Evolutionary conservation across 2,888 invertebrate genomes (phyloP).

Genomic region (Apocheima hispidaria): DNA sequence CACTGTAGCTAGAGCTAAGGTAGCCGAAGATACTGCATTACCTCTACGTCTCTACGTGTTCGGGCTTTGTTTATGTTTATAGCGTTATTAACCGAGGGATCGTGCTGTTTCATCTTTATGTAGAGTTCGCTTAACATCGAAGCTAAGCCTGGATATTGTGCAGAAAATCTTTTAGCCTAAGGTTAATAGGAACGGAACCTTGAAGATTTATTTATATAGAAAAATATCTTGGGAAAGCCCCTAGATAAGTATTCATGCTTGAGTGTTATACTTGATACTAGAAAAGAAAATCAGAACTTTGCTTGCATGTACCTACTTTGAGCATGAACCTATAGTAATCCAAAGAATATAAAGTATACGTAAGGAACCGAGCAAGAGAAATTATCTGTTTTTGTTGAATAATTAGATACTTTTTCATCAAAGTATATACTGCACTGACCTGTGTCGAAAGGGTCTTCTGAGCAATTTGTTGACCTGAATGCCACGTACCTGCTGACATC

Average conservation of each 20-base stretch:
- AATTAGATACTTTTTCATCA: background rate
- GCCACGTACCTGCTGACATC: slow-evolving; percentile 22
- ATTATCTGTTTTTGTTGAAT: background rate
- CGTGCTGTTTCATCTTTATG: slow-evolving; percentile 38
- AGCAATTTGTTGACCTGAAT: slow-evolving; percentile 13
- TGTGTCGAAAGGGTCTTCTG: slow-evolving; percentile 1
- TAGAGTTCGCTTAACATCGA: slow-evolving; percentile 4
- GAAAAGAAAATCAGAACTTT: background rate
- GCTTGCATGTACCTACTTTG: too few species aligned
- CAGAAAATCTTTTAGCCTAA: slow-evolving; percentile 16
- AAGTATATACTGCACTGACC: slow-evolving; percentile 14
- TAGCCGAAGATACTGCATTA: slow-evolving; percentile 49
- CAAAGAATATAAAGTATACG: too few species aligned
- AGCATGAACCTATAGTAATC: too few species aligned
- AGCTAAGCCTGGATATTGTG: slow-evolving; percentile 11
- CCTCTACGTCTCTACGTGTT: slow-evolving; percentile 49
- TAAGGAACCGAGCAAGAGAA: background rate
- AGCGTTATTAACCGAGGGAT: slow-evolving; percentile 45
- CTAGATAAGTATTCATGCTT: background rate
- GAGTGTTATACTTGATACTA: too few species aligned
- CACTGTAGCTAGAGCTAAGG: slow-evolving; percentile 21
- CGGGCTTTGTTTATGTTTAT: slow-evolving; percentile 50
- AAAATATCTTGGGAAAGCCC: background rate
- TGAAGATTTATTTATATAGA: background rate
- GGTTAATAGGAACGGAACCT: slow-evolving; percentile 15